phyloP scores from a whole-genome alignment of 2,113 vertebrate species.

The Brachyhypopomus gauderio region DNA sequence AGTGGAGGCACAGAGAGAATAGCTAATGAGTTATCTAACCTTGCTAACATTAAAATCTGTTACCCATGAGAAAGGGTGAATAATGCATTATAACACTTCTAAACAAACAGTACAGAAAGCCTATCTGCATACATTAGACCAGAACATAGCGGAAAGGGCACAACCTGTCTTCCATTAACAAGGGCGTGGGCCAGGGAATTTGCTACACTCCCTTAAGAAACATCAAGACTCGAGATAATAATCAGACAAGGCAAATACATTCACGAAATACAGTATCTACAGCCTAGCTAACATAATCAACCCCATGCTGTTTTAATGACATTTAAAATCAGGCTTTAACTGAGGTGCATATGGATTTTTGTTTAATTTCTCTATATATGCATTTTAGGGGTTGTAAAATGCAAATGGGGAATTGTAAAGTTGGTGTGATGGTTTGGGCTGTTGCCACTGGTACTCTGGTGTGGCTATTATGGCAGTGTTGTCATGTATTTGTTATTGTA shows the following conservation, averaged over 20 bases:
- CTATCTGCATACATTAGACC: conserved; percentile 55
- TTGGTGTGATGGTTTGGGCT: too few relatives aligned
- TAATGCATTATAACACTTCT: conserved; percentile 65
- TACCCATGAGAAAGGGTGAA: conserved; percentile 54
- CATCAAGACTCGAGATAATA: conserved; percentile 28
- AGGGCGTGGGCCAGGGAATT: conserved; percentile 6
- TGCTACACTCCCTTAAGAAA: conserved; percentile 33
- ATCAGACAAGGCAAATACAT: conserved; percentile 27
- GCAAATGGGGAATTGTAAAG: too few relatives aligned
- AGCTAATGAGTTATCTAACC: conserved; percentile 65
- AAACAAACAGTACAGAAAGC: conserved; percentile 60
- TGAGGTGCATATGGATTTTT: neutral
- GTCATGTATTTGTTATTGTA: too few relatives aligned
- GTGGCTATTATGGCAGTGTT: too few relatives aligned
- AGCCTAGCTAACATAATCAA: neutral
- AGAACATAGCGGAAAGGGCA: conserved; percentile 38
- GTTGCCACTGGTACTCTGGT: too few relatives aligned
- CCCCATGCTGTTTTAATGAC: conserved; percentile 7
- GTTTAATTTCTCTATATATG: too few relatives aligned
- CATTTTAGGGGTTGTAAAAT: too few relatives aligned
- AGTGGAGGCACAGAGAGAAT: conserved; percentile 40
- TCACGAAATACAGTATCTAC: conserved; percentile 6
- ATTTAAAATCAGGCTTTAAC: neutral
- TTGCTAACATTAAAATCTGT: conserved; percentile 62
- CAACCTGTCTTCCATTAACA: conserved; percentile 57